phyloP scores from a whole-genome alignment of 2,797 vertebrate genomes.

The Aeoliscus strigatus region DNA sequence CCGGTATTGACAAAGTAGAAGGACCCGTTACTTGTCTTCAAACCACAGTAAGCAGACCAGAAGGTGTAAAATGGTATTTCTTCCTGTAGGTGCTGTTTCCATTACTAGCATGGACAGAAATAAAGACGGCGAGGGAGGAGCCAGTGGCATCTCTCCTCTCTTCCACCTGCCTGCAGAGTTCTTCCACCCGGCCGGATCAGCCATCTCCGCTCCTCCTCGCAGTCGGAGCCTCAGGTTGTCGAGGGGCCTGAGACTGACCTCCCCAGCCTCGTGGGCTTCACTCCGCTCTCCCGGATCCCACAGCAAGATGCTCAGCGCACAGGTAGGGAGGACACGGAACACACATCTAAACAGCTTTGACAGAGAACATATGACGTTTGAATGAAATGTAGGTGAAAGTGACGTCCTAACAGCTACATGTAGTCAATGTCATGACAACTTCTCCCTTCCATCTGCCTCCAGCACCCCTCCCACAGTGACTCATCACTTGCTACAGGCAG shows the following conservation, averaged over 20 bases:
- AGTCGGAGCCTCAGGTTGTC: constrained; percentile 70
- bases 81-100: constrained; percentile 57
- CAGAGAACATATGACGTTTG: no score
- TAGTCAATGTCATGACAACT: no score
- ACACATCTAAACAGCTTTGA: no score
- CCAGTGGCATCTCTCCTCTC: constrained; percentile 66
- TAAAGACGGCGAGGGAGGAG: constrained; percentile 32
- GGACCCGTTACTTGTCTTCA: no score
- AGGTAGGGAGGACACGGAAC: constrained; percentile 39
- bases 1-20: no score
- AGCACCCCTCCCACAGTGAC: constrained; percentile 84
- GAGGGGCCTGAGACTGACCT: constrained; percentile 73
- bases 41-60: no score
- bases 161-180: constrained; percentile 85
- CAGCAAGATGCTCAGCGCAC: constrained; percentile 83
- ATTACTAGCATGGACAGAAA: constrained; percentile 40
- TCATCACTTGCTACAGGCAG: constrained; percentile 88
- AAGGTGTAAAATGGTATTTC: constrained; percentile 21
- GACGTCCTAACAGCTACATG: no score
- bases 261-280: constrained; percentile 91
- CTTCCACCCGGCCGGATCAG: constrained; percentile 84
- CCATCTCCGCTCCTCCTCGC: constrained; percentile 70
- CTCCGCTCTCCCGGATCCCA: constrained; percentile 84
- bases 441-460: constrained; percentile 8
- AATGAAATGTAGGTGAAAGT: no score